Percentiles rank a stretch among this genome's conserved stretches.
These are phyloP conservation scores for Lutraria lutraria DNA, from an alignment of 2,888 invertebrate species.

Conservation along the genomic window DNA sequence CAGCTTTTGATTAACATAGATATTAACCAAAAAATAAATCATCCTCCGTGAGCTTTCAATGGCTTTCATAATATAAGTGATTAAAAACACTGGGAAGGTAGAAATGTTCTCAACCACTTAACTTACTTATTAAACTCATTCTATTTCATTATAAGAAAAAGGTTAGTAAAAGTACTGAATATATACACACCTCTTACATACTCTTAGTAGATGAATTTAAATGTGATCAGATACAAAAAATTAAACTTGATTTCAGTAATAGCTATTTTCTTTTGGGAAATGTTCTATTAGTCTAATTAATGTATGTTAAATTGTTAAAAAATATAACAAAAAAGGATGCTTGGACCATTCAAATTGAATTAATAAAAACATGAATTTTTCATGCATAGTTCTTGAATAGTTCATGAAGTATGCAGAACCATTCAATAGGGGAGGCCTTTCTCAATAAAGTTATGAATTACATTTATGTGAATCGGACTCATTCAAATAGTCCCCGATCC, in stretches of 20 bases:
- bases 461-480: too few species aligned
- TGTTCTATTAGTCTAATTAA: too few species aligned
- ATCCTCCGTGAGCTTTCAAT: neutral
- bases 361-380: too few species aligned
- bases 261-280: too few species aligned
- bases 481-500: too few species aligned
- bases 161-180: neutral
- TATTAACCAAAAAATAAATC: neutral
- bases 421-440: too few species aligned
- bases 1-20: slow-evolving; percentile 4
- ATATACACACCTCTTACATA: neutral
- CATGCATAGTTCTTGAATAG: too few species aligned
- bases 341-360: too few species aligned
- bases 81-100: neutral
- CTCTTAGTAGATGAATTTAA: neutral
- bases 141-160: neutral
- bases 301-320: too few species aligned
- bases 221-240: neutral
- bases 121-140: neutral
- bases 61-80: neutral
- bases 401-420: too few species aligned
- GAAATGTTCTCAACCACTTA: neutral
- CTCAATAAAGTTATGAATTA: too few species aligned
- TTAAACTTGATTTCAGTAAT: neutral
- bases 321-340: too few species aligned